A percentile compares a stretch with the other conserved stretches of the same genome.
These are phyloP conservation scores for Kryphioiulus occultus DNA, from an alignment of 2,888 invertebrate species.

Conservation along the genomic window DNA sequence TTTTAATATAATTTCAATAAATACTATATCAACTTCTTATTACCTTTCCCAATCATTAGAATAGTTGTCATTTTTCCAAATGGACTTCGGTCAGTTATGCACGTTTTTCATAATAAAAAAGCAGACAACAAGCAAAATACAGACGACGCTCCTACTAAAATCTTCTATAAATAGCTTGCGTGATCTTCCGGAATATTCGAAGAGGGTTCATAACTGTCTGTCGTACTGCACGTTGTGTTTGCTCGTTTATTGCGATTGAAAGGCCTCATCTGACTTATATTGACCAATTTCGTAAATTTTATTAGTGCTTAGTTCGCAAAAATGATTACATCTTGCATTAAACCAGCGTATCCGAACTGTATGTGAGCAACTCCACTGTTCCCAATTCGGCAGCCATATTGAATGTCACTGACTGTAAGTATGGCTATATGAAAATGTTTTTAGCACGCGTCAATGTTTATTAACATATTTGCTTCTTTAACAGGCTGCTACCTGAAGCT, in stretches of 20 bases:
- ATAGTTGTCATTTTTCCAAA: not conserved
- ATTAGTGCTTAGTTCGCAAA: not conserved
- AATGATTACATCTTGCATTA: not conserved
- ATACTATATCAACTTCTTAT: not conserved
- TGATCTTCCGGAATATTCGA: not conserved
- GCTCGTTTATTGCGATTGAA: not conserved
- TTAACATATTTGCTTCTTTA: not conserved
- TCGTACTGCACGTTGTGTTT: not conserved
- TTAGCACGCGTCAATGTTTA: not conserved
- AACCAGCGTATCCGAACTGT: not conserved
- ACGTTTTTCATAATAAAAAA: not conserved
- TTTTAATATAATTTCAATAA: not conserved
- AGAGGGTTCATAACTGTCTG: not conserved
- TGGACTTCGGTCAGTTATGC: too few relatives aligned
- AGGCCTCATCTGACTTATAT: not conserved
- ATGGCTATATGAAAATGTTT: not conserved
- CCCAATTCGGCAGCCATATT: not conserved
- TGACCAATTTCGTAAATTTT: not conserved
- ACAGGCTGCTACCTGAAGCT: not conserved
- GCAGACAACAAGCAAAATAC: not conserved
- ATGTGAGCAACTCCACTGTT: not conserved
- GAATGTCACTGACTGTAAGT: not conserved
- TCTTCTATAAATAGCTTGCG: not conserved
- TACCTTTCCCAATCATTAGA: not conserved
- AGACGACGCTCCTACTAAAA: conserved; percentile 14